Evolutionary conservation across 1,140 invertebrate genomes (phyloP), one percentile per base, ranked within the genome.

Genomic region (Sinonovacula constricta): DNA sequence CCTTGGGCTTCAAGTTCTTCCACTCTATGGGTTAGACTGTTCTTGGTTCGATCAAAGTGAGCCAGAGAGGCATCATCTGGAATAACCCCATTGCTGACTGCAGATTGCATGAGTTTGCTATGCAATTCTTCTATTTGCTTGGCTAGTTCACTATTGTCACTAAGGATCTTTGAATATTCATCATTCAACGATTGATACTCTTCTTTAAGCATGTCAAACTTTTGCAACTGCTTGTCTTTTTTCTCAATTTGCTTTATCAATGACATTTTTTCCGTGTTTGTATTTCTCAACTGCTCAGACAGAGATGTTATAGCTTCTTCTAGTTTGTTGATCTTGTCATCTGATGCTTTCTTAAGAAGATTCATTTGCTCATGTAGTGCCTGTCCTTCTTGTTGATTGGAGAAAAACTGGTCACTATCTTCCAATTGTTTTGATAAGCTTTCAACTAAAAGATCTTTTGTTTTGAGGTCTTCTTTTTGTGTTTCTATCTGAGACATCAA

Each of bases 111-210:
- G 0, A 89, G 68, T 71, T 80, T 79, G 3, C 69, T 60, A 71
- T 89, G 85, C 34, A 90, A 83, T 45, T 88, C 86, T 76, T 90
- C 87, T 33, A 90, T 86, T 72, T 89, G 86, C 36, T 85, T 85
- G 1, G 83, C 86, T 79, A 90, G 81, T 14, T 66, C 76, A 28
- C 80, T 86, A 49, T 90, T 90, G 51, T 89, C 88, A 49, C 77
- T 81, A 12, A 90, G 80, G 5, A 89, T 75, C 49, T 84, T 83
- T 54, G 80, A 84, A 69, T 90, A 85, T 34, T 89, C 84, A 30
- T 84, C 84, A 77, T 82, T 87, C 30, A 89, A 54, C 45, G 76
- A 81, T 28, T 82, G 78, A 75, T 84, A 88, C 54, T 90, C 88
- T n/a, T 78, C 53, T 18, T 76, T 79, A 18, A 82, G 22, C 3